Evolutionary conservation across 1,140 invertebrate species (phyloP).

Genomic region (Drosophila truncata): DNA sequence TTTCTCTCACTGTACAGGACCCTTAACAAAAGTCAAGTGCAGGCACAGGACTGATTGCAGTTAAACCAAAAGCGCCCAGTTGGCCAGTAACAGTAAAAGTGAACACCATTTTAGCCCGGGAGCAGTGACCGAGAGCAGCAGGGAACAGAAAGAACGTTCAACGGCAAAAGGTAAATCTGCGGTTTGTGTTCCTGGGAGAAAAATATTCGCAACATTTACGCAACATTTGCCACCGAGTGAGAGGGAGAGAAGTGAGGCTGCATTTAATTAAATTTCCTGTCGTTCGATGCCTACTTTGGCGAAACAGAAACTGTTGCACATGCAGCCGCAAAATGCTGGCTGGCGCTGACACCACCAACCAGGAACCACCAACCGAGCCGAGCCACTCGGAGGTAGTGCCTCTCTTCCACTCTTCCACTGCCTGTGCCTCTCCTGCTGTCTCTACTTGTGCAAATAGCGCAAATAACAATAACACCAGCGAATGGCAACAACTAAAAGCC

Average conservation of each 20-base stretch:
- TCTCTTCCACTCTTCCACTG: background rate
- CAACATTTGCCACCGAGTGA: slow-evolving; percentile 17
- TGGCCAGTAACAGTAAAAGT: slow-evolving; percentile 29
- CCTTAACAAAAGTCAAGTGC: slow-evolving; percentile 68
- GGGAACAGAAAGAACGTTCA: slow-evolving; percentile 4
- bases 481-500: slow-evolving; percentile 41
- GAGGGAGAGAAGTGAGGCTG: slow-evolving; percentile 16
- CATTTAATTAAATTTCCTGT: slow-evolving; percentile 80
- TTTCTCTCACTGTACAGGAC: slow-evolving; percentile 11
- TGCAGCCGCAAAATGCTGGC: slow-evolving; percentile 63
- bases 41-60: slow-evolving; percentile 45
- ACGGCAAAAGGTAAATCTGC: slow-evolving; percentile 29
- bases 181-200: slow-evolving; percentile 10
- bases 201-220: slow-evolving; percentile 39
- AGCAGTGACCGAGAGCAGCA: slow-evolving; percentile 33
- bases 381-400: slow-evolving; percentile 37
- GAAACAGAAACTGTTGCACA: slow-evolving; percentile 66
- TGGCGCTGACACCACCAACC: slow-evolving; percentile 40
- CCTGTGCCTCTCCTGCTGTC: background rate
- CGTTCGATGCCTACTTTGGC: slow-evolving; percentile 65
- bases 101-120: slow-evolving; percentile 15
- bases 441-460: slow-evolving; percentile 32
- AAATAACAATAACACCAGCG: slow-evolving; percentile 54
- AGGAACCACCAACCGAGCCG: slow-evolving; percentile 24
- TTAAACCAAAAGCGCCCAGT: slow-evolving; percentile 38